A percentile compares a stretch with the other conserved stretches of the same genome.
Evolutionary conservation across 2,888 invertebrate genomes (phyloP).

Genomic region (Amblyjoppa fuscipennis): DNA sequence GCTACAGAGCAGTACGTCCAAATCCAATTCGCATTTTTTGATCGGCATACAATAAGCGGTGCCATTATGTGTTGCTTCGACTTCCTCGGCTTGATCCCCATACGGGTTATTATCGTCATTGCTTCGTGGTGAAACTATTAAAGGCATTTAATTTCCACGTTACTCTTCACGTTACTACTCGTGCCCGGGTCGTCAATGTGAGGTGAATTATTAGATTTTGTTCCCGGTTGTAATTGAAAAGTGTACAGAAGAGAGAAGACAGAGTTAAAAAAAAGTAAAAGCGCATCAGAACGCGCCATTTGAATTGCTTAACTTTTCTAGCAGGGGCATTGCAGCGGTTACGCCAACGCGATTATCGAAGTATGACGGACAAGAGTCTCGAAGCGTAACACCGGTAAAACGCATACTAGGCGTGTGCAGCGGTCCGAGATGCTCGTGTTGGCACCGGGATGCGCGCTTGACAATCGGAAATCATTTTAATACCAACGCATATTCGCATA

Average conservation of each 20-base stretch:
- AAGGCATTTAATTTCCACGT: neutral
- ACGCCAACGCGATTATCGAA: conserved; percentile 68
- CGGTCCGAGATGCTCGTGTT: conserved; percentile 8
- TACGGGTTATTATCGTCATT: neutral
- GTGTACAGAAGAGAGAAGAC: conserved; percentile 11
- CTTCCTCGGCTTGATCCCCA: neutral
- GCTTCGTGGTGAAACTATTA: conserved; percentile 30
- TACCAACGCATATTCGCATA: conserved; percentile 49
- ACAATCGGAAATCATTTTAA: conserved; percentile 65
- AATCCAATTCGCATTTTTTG: neutral
- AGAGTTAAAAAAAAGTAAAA: conserved; percentile 65
- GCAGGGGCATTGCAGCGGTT: conserved; percentile 59
- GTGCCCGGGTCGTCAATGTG: neutral
- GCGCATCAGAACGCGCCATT: conserved; percentile 59
- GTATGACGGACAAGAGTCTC: conserved; percentile 61
- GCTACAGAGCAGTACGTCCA: neutral
- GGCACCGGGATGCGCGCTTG: conserved; percentile 27
- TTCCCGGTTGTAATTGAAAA: conserved; percentile 34
- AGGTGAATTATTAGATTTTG: neutral
- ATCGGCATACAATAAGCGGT: neutral
- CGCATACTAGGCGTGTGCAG: conserved; percentile 9
- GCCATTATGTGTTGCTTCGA: neutral
- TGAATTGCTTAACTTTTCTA: conserved; percentile 49
- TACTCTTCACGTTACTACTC: neutral
- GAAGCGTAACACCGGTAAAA: conserved; percentile 50